Conservation (phyloP, 2,113 vertebrate genomes). For the Ranitomeya variabilis region DNA sequence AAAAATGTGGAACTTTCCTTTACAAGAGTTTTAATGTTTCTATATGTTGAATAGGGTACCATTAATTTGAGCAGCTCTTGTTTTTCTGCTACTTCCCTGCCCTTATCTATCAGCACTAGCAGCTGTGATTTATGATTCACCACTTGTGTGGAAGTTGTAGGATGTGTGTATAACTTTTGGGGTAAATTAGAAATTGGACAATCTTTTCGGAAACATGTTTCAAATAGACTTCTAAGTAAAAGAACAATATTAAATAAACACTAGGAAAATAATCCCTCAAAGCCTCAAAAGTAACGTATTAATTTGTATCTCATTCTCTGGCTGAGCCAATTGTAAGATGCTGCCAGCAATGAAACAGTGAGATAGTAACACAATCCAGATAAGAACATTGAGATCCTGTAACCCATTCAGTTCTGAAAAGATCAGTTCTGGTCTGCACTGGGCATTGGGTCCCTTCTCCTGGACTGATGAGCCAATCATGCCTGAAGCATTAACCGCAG, state of each 20-base stretch:
- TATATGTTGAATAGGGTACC: neutral
- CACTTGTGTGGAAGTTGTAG: neutral
- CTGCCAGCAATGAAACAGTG: slow-evolving; percentile 47
- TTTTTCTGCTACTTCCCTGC: neutral
- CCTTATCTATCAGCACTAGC: neutral
- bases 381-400: slow-evolving; percentile 16
- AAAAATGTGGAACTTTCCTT: neutral
- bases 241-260: slow-evolving; percentile 49
- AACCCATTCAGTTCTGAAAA: slow-evolving; percentile 31
- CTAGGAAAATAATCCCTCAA: slow-evolving; percentile 34
- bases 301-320: slow-evolving; percentile 35
- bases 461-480: neutral
- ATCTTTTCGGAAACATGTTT: slow-evolving; percentile 38
- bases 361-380: slow-evolving; percentile 53
- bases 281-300: slow-evolving; percentile 42
- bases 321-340: slow-evolving; percentile 19
- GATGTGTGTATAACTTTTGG: neutral
- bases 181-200: slow-evolving; percentile 22
- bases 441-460: neutral
- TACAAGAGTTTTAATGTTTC: neutral
- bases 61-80: neutral
- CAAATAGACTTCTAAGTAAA: slow-evolving; percentile 37
- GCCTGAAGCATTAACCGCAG: neutral
- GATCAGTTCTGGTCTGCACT: neutral
- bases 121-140: neutral